Conservation (phyloP, 2,888 invertebrate genomes). For the Exephanes ischioxanthus region DNA sequence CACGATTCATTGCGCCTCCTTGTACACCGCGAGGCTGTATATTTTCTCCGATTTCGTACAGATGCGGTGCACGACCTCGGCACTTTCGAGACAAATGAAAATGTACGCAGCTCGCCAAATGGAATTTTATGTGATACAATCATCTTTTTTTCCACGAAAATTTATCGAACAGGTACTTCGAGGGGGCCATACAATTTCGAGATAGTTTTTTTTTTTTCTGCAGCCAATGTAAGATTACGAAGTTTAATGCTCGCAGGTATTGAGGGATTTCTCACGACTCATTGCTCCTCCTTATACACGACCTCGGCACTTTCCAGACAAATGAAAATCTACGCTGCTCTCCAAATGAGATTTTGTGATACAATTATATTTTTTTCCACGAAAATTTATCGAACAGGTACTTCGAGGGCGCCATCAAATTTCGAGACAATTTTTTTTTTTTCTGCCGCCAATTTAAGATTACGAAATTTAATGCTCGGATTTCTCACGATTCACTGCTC, state of each 20-base stretch:
- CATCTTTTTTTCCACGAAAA: constrained; percentile 3
- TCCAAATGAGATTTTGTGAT: too few species aligned
- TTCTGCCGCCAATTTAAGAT: not conserved
- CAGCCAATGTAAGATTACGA: constrained; percentile 9
- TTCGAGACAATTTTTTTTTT: not conserved
- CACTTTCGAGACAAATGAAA: constrained; percentile 12
- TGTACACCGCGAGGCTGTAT: constrained; percentile 40
- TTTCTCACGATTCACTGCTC: too few species aligned
- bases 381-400: not conserved
- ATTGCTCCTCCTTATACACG: constrained; percentile 56
- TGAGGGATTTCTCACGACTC: constrained; percentile 68
- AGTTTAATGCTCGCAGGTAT: constrained; percentile 20
- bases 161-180: not conserved
- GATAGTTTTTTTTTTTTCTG: not conserved
- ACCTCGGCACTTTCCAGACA: constrained; percentile 4
- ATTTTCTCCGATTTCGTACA: constrained; percentile 71
- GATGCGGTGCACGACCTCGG: constrained; percentile 47
- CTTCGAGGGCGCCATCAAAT: not conserved
- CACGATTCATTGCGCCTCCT: constrained; percentile 69
- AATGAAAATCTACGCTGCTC: not conserved
- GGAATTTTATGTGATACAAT: not conserved
- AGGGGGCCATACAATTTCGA: not conserved
- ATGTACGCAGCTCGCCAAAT: not conserved
- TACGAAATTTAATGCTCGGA: constrained; percentile 38
- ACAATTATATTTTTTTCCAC: not conserved